Percentiles rank a stretch among this genome's conserved stretches.
Evolutionary conservation across 2,113 vertebrate species (phyloP).

Genomic region (Phalacrocorax brasilianus): DNA sequence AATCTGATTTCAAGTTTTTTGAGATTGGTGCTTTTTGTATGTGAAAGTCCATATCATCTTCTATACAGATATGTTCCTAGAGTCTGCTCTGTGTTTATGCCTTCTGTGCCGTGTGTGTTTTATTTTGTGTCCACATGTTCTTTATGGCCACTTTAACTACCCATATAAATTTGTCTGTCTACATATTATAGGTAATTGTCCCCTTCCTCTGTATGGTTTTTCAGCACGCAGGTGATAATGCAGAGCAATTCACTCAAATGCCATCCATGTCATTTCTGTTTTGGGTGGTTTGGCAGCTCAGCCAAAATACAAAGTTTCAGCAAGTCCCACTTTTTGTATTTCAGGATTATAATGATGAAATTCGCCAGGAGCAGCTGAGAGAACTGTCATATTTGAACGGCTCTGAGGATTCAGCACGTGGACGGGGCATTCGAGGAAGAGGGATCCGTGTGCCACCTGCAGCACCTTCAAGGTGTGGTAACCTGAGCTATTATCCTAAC

Average conservation of each 20-base stretch:
- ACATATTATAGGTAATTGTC: not conserved
- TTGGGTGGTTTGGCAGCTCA: not conserved
- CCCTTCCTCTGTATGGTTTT: not conserved
- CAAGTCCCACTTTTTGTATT: conserved; percentile 26
- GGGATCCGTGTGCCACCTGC: conserved; percentile 80
- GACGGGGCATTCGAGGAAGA: conserved; percentile 83
- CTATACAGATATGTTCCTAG: not conserved
- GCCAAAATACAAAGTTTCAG: not conserved
- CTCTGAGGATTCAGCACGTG: conserved; percentile 89
- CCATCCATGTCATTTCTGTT: not conserved
- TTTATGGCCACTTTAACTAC: not conserved
- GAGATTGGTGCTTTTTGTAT: not conserved
- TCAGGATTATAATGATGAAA: conserved; percentile 99
- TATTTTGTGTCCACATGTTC: not conserved
- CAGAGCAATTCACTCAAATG: not conserved
- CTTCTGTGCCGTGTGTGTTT: not conserved
- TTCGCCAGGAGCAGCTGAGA: conserved; percentile 95
- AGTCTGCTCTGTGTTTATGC: not conserved
- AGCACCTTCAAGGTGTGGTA: conserved; percentile 81
- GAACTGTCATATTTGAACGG: conserved; percentile 95
- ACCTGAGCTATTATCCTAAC: not conserved
- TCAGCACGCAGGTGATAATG: not conserved
- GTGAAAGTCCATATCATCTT: not conserved
- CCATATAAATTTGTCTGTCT: not conserved
- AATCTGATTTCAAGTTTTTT: not conserved